Conservation (phyloP, 2,113 vertebrate species). For the Epinephelus cyanopodus region DNA sequence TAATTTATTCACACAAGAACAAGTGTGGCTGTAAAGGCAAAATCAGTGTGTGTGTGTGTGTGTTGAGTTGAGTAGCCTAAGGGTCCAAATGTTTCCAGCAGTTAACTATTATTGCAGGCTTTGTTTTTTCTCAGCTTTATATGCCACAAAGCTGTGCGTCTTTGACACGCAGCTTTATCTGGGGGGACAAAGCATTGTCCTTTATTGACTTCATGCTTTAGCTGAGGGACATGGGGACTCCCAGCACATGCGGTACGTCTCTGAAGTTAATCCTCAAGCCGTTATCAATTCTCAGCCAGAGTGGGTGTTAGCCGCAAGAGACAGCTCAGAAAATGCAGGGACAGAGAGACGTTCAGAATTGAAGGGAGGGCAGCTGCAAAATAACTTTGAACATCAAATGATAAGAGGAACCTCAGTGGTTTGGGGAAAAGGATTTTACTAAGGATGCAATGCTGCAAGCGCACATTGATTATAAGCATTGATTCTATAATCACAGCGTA, state of each 20-base stretch:
- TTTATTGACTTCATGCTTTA: constrained; percentile 25
- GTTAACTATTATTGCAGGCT: not conserved
- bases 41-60: not conserved
- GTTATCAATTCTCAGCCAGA: constrained; percentile 45
- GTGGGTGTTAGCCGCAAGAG: constrained; percentile 39
- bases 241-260: not conserved
- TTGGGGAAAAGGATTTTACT: constrained; percentile 36
- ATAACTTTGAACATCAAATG: constrained; percentile 45
- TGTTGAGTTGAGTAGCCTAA: not conserved
- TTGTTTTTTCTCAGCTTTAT: not conserved
- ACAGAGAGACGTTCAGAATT: constrained; percentile 33
- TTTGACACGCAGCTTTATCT: constrained; percentile 12
- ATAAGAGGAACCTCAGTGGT: constrained; percentile 15
- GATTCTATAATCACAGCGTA: constrained; percentile 44
- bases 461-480: constrained; percentile 53
- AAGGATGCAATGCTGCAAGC: constrained; percentile 40
- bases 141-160: constrained; percentile 14
- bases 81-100: too few species aligned
- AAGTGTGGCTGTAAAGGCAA: not conserved
- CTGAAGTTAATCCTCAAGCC: constrained; percentile 64
- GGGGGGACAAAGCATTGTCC: constrained; percentile 22
- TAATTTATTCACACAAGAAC: not conserved
- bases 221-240: constrained; percentile 23
- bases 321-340: constrained; percentile 17
- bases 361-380: constrained; percentile 37